These are phyloP conservation scores for Alfaro cultratus DNA, from an alignment of 2,797 vertebrate genomes.

Conservation along the genomic window DNA sequence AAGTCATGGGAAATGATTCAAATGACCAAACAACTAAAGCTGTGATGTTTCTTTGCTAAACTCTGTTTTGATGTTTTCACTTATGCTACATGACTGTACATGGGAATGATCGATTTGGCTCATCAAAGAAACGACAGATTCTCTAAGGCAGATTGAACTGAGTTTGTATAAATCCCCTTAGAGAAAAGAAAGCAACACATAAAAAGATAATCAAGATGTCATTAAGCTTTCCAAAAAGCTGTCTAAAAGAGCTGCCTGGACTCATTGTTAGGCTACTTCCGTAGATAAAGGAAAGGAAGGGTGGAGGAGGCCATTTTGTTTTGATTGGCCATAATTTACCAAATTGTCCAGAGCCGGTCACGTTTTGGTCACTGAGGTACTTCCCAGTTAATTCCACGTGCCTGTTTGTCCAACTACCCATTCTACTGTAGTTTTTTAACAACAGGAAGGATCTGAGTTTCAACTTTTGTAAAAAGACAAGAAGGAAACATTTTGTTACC, in stretches of 20 bases:
- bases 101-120: not conserved
- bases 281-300: not conserved
- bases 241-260: not conserved
- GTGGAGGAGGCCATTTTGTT: not conserved
- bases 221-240: not conserved
- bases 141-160: not conserved
- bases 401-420: not conserved
- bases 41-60: not conserved
- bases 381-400: not conserved
- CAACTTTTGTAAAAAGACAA: not conserved
- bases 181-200: not conserved
- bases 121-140: not conserved
- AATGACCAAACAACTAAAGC: not conserved
- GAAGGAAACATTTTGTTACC: not conserved
- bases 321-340: constrained; percentile 14
- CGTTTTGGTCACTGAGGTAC: not conserved
- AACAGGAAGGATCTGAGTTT: not conserved
- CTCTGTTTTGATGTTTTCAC: not conserved
- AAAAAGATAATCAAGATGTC: not conserved
- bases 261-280: not conserved
- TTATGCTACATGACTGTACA: not conserved
- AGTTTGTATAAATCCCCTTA: not conserved
- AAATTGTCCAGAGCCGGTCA: not conserved
- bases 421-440: not conserved
- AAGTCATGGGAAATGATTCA: not conserved